These are phyloP conservation scores for Philereme transversata DNA, from an alignment of 2,888 invertebrate species.

Conservation along the genomic window DNA sequence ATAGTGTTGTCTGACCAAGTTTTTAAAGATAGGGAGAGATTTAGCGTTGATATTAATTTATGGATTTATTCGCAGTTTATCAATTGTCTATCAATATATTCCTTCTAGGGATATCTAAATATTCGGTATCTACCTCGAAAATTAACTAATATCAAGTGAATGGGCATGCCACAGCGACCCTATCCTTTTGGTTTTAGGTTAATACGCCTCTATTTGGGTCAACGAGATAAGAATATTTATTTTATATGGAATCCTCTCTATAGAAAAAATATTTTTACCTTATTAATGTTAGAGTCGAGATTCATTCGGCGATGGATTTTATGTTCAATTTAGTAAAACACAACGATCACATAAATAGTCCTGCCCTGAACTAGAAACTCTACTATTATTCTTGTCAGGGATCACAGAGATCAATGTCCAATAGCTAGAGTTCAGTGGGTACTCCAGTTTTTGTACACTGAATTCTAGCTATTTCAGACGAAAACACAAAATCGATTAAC, in stretches of 20 bases:
- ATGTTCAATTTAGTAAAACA: constrained; percentile 15
- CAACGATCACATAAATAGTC: constrained; percentile 5
- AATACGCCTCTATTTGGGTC: constrained; percentile 53
- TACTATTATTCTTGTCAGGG: not conserved
- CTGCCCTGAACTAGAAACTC: not conserved
- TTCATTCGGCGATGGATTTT: constrained; percentile 23
- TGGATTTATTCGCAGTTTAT: no score
- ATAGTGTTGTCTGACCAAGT: no score
- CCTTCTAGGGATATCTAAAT: not conserved
- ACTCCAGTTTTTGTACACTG: no score
- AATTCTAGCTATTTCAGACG: not conserved
- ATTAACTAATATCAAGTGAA: constrained; percentile 37
- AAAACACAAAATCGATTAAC: not conserved
- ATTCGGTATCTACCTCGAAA: constrained; percentile 13
- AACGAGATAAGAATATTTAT: constrained; percentile 55
- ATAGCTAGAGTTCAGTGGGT: not conserved
- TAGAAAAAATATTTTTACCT: constrained; percentile 33
- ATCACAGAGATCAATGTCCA: not conserved
- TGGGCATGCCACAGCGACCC: constrained; percentile 25
- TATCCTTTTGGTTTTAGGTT: constrained; percentile 48
- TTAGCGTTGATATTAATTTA: no score
- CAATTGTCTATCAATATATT: not conserved
- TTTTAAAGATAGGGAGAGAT: no score
- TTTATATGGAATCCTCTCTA: constrained; percentile 31
- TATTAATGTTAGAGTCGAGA: constrained; percentile 38